These are phyloP conservation scores for Melanotaenia boesemani DNA, from an alignment of 2,797 vertebrate genomes.

Conservation along the genomic window DNA sequence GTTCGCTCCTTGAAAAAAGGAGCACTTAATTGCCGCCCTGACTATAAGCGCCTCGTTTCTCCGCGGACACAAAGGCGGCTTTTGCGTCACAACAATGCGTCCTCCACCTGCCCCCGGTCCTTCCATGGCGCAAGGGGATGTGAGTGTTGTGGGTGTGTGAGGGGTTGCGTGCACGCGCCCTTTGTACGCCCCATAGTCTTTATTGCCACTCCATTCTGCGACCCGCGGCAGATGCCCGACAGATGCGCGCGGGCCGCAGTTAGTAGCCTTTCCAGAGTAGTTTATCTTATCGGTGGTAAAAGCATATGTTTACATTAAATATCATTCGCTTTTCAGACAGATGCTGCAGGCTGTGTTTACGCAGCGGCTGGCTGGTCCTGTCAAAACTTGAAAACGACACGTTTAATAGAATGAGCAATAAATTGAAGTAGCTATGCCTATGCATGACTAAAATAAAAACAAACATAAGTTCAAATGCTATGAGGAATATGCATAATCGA, in stretches of 20 bases:
- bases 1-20: slow-evolving; percentile 49
- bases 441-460: not conserved
- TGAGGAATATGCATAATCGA: not conserved
- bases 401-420: not conserved
- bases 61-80: slow-evolving; percentile 31
- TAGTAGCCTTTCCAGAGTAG: not conserved
- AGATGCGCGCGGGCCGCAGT: slow-evolving; percentile 46
- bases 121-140: slow-evolving; percentile 19
- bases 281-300: slow-evolving; percentile 42
- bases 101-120: slow-evolving; percentile 75
- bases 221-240: slow-evolving; percentile 59
- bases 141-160: not conserved
- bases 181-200: slow-evolving; percentile 11
- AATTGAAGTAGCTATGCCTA: not conserved
- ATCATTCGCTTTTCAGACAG: slow-evolving; percentile 11
- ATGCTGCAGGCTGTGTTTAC: slow-evolving; percentile 15
- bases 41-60: slow-evolving; percentile 71
- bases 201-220: slow-evolving; percentile 32
- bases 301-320: slow-evolving; percentile 39
- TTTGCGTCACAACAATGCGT: slow-evolving; percentile 61
- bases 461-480: not conserved
- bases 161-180: slow-evolving; percentile 9
- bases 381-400: not conserved
- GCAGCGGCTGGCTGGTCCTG: not conserved
- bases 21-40: slow-evolving; percentile 57